These are phyloP conservation scores for Phaenicophaeus curvirostris DNA, from an alignment of 2,797 vertebrate species.

Conservation along the genomic window DNA sequence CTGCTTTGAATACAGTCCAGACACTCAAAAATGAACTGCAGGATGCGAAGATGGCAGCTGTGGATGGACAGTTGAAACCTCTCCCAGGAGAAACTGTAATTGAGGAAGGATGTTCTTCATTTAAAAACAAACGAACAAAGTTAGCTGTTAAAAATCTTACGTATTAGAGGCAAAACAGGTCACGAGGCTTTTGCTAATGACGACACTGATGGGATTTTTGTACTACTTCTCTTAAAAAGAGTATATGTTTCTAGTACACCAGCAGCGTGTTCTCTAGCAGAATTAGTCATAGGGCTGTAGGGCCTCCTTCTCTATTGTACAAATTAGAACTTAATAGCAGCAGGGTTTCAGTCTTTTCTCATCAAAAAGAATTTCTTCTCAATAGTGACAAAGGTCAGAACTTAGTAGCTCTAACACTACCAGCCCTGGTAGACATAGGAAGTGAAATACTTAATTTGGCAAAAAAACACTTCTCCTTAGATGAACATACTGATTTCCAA, in stretches of 20 bases:
- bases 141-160: constrained; percentile 26
- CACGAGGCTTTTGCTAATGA: background rate
- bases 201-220: background rate
- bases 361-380: background rate
- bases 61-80: constrained; percentile 91
- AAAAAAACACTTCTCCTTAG: background rate
- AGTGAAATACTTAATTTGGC: background rate
- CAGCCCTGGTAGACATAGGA: background rate
- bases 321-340: background rate
- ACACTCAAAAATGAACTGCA: constrained; percentile 93
- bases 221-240: background rate
- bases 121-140: constrained; percentile 29
- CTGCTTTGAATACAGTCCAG: constrained; percentile 92
- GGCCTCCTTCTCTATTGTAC: background rate
- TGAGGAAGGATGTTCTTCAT: constrained; percentile 26
- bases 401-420: background rate
- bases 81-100: constrained; percentile 96
- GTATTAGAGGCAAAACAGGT: background rate
- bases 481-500: background rate
- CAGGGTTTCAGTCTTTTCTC: background rate
- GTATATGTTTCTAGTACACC: background rate
- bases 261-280: background rate
- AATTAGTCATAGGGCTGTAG: background rate
- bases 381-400: background rate
- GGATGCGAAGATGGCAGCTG: constrained; percentile 95